Conservation (phyloP, 2,888 invertebrate genomes). For the Osedax frankpressi region DNA sequence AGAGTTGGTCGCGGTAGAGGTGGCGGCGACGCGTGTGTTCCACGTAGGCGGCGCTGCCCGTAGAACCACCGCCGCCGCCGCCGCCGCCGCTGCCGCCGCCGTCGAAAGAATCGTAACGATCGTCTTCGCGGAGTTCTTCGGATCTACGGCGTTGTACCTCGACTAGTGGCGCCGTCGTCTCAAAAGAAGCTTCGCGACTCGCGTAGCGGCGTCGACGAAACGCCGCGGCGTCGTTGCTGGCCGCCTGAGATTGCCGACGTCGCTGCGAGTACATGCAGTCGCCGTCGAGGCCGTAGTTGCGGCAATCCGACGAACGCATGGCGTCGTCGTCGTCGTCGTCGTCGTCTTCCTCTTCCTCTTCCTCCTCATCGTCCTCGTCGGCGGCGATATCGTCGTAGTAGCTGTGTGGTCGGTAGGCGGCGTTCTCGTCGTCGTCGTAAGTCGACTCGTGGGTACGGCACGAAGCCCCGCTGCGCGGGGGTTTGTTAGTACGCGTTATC, state of each 20-base stretch:
- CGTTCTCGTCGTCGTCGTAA: background rate
- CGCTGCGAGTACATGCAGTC: constrained; percentile 7
- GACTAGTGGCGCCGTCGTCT: background rate
- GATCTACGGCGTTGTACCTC: background rate
- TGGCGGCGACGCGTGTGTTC: background rate
- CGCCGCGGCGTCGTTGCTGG: constrained; percentile 33
- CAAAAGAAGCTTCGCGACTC: background rate
- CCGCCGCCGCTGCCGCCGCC: constrained; percentile 5
- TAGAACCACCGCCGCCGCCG: background rate
- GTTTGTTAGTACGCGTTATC: too few relatives aligned
- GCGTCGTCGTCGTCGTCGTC: constrained; percentile 15
- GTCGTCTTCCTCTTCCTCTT: background rate
- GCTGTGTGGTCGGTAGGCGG: background rate
- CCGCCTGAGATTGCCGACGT: constrained; percentile 31
- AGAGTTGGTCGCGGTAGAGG: background rate
- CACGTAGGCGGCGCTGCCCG: background rate
- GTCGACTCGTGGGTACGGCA: background rate
- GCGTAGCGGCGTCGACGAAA: background rate
- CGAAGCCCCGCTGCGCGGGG: background rate
- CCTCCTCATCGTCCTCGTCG: background rate
- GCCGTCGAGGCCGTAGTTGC: constrained; percentile 1
- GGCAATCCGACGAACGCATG: constrained; percentile 8
- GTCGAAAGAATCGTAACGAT: background rate
- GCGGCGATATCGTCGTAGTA: background rate
- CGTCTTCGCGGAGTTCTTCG: background rate